Percentiles rank a stretch among this genome's conserved stretches.
These are phyloP conservation scores for Cottoperca gobio DNA, from an alignment of 2,797 vertebrate species.

Conservation along the genomic window DNA sequence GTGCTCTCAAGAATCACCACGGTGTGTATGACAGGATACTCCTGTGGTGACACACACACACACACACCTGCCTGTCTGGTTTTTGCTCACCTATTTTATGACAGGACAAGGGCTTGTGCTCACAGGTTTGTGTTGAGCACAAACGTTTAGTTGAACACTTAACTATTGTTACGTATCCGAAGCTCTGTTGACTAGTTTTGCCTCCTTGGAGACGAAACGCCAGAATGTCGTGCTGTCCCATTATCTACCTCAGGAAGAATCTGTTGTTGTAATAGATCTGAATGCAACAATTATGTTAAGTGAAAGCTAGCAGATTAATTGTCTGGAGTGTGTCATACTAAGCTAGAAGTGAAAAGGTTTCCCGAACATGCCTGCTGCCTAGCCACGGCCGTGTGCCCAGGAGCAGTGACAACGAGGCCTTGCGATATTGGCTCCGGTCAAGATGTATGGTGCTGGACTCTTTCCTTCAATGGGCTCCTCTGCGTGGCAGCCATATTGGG, in stretches of 20 bases:
- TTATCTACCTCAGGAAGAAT: not conserved
- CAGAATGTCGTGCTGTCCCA: not conserved
- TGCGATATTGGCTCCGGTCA: constrained; percentile 71
- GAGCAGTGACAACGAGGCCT: constrained; percentile 62
- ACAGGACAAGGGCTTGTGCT: constrained; percentile 38
- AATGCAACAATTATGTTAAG: constrained; percentile 1
- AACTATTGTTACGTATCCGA: constrained; percentile 11
- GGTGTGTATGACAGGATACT: constrained; percentile 38
- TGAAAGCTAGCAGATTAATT: constrained; percentile 1
- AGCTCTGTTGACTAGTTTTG: constrained; percentile 13
- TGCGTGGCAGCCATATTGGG: constrained; percentile 77
- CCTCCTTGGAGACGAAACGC: not conserved
- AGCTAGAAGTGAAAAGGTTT: constrained; percentile 34
- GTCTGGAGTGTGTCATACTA: not conserved
- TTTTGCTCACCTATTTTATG: constrained; percentile 52
- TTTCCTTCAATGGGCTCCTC: constrained; percentile 74
- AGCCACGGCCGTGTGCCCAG: constrained; percentile 43
- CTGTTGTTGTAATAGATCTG: not conserved
- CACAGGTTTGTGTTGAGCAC: constrained; percentile 42
- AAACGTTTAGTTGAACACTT: constrained; percentile 11
- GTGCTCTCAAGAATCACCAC: constrained; percentile 45
- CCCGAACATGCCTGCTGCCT: constrained; percentile 47
- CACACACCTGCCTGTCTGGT: constrained; percentile 70
- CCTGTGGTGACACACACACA: constrained; percentile 37
- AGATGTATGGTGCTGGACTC: constrained; percentile 72